phyloP scores from a whole-genome alignment of 2,113 vertebrate species.

The Zapornia atra region DNA sequence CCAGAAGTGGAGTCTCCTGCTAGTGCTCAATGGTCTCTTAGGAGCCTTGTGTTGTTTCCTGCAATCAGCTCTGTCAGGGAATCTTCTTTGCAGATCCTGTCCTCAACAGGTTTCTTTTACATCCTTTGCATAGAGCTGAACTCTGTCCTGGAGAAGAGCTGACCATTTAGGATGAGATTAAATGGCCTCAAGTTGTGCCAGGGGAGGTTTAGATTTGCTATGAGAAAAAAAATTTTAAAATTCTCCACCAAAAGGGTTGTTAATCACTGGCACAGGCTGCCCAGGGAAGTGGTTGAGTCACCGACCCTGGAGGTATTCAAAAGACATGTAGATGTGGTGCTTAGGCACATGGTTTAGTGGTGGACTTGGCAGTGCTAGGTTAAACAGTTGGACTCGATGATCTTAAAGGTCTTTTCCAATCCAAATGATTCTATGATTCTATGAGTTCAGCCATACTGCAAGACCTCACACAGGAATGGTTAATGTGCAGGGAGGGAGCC shows the following conservation, averaged over 20 bases:
- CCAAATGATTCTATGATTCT: background rate
- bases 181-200: background rate
- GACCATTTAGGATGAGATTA: background rate
- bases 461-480: background rate
- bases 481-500: background rate
- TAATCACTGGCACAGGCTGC: background rate
- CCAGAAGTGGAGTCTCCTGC: too few species aligned
- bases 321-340: background rate
- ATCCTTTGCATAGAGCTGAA: background rate
- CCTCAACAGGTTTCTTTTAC: background rate
- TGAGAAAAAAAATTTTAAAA: background rate
- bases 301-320: background rate
- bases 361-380: background rate
- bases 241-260: background rate
- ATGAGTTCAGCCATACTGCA: background rate
- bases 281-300: background rate
- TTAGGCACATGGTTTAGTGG: background rate
- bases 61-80: background rate
- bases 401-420: background rate
- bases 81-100: background rate
- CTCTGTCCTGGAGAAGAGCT: background rate
- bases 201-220: background rate
- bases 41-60: background rate
- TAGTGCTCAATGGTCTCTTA: background rate
- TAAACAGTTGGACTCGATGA: background rate